Conservation (phyloP, 2,888 invertebrate species). For the Adelphocoris suturalis region DNA sequence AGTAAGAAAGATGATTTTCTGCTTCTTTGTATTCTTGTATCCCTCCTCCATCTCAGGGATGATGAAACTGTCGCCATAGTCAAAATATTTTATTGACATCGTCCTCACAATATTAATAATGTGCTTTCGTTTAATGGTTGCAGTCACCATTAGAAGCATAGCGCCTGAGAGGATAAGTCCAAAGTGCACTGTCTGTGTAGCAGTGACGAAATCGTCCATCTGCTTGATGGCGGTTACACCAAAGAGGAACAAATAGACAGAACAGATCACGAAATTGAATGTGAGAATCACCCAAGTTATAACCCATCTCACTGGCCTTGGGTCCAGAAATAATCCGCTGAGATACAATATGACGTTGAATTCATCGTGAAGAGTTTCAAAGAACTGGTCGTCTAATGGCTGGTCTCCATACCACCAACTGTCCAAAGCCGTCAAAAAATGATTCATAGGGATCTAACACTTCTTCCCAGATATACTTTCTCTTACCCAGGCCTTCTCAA, state of each 20-base stretch:
- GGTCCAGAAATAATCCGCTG: background rate
- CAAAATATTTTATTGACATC: conserved; percentile 9
- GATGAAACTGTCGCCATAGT: conserved; percentile 34
- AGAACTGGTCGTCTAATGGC: background rate
- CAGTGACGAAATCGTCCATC: conserved; percentile 43
- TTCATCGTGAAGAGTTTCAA: background rate
- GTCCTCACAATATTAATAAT: background rate
- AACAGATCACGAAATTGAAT: background rate
- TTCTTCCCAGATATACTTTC: no score
- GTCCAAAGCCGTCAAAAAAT: no score
- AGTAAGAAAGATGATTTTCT: conserved; percentile 10
- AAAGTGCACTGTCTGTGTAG: conserved; percentile 1
- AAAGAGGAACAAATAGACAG: background rate
- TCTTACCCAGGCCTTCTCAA: no score
- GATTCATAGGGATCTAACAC: no score
- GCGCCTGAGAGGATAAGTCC: background rate
- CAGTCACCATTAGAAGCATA: background rate
- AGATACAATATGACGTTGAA: background rate
- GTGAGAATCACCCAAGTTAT: background rate
- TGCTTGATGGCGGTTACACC: background rate
- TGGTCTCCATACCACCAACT: background rate
- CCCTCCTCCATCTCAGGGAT: conserved; percentile 45
- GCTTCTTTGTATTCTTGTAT: background rate
- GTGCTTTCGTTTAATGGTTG: background rate
- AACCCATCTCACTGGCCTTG: background rate